Percentiles rank a stretch among this genome's conserved stretches.
These are phyloP conservation scores for Ibidorhyncha struthersii DNA, from an alignment of 2,113 vertebrate species.

Conservation along the genomic window DNA sequence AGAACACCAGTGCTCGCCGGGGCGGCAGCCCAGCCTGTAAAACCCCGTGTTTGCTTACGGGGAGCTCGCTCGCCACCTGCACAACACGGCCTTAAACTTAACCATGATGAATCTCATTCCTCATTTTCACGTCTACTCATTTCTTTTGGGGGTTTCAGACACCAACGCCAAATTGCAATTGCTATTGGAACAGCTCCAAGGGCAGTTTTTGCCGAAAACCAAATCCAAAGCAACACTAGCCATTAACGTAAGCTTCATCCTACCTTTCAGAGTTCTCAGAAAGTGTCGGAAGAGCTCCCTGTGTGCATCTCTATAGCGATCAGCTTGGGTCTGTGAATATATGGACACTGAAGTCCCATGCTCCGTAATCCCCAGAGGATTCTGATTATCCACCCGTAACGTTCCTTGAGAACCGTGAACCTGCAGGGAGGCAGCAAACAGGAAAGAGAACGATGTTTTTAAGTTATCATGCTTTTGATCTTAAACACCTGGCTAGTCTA, in stretches of 20 bases:
- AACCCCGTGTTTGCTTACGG: not conserved
- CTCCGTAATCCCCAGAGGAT: conserved; percentile 42
- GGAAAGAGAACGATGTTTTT: not conserved
- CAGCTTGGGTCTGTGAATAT: not conserved
- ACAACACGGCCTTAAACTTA: too few relatives aligned
- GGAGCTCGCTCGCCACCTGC: not conserved
- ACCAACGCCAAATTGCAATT: not conserved
- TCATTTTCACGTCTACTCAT: not conserved
- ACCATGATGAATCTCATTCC: rapidly evolving
- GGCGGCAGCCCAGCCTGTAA: not conserved
- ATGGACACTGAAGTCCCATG: not conserved
- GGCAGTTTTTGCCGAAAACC: not conserved
- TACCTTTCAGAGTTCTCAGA: conserved; percentile 49
- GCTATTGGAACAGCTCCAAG: not conserved
- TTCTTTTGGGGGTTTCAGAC: not conserved
- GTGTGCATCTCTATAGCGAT: not conserved
- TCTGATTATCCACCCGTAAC: conserved; percentile 36
- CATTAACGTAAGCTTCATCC: rapidly evolving
- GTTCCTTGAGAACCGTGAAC: conserved; percentile 20
- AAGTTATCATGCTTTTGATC: rapidly evolving
- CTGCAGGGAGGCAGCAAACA: not conserved
- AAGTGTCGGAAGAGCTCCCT: conserved; percentile 44
- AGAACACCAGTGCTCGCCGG: not conserved
- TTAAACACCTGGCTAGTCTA: too few relatives aligned
- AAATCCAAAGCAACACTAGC: not conserved